Conservation (phyloP, 2,888 invertebrate species). For the Sarcophaga caerulescens region DNA sequence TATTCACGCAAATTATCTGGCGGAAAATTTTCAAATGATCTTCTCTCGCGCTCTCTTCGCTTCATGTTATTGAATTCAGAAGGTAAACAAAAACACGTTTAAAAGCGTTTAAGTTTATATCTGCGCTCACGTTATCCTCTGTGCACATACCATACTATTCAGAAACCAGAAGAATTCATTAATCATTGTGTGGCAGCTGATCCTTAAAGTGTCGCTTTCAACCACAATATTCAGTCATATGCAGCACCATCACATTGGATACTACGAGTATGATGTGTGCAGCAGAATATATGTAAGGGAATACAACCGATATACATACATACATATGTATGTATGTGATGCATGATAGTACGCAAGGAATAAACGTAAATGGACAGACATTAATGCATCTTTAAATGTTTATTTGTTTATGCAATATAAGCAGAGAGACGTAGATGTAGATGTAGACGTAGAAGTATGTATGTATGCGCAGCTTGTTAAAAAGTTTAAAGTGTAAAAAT, state of each 20-base stretch:
- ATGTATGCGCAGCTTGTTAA: constrained; percentile 62
- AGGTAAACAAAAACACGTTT: constrained; percentile 22
- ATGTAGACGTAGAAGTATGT: not conserved
- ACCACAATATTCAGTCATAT: constrained; percentile 58
- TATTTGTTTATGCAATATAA: constrained; percentile 61
- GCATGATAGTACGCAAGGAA: not conserved
- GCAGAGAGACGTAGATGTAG: not conserved
- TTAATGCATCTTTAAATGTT: constrained; percentile 66
- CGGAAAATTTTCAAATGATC: constrained; percentile 57
- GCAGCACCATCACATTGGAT: no score
- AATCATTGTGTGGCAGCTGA: constrained; percentile 66
- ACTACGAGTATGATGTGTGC: no score
- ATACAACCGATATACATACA: constrained; percentile 34
- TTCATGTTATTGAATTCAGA: not conserved
- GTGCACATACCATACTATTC: not conserved
- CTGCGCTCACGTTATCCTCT: not conserved
- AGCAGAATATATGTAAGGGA: not conserved
- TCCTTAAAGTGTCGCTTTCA: constrained; percentile 61
- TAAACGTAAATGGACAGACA: not conserved
- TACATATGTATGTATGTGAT: not conserved
- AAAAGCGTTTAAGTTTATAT: not conserved
- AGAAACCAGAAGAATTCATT: constrained; percentile 47
- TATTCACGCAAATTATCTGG: constrained; percentile 63
- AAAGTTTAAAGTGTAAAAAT: constrained; percentile 68
- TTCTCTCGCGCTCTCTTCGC: not conserved